Evolutionary conservation across 2,797 vertebrate genomes (phyloP).

Genomic region (Lepus oiostolus): DNA sequence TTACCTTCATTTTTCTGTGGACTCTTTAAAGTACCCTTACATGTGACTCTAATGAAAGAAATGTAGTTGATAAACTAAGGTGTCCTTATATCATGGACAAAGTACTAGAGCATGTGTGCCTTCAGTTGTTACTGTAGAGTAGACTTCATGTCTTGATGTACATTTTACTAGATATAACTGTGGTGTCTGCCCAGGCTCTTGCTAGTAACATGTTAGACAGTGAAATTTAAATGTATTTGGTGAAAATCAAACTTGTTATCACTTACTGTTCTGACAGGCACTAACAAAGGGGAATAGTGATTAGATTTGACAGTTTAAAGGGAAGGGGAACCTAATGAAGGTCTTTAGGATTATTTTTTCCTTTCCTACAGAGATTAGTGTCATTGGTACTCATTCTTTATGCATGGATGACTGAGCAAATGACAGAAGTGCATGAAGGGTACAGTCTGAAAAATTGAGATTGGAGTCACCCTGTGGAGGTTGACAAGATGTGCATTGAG

Average conservation of each 20-base stretch:
- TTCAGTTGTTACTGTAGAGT: background rate
- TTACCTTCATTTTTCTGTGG: too few species aligned
- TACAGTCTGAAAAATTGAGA: constrained; percentile 32
- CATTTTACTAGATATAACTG: background rate
- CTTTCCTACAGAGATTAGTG: constrained; percentile 78
- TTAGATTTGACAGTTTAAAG: constrained; percentile 70
- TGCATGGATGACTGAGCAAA: constrained; percentile 71
- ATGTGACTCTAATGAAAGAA: background rate
- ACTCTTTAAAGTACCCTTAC: background rate
- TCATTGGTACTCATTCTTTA: constrained; percentile 72
- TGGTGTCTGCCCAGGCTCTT: constrained; percentile 6
- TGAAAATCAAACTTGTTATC: constrained; percentile 67
- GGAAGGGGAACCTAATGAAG: constrained; percentile 77
- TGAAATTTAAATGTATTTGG: constrained; percentile 62
- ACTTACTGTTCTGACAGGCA: constrained; percentile 46
- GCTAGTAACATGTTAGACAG: constrained; percentile 17
- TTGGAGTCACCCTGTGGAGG: background rate
- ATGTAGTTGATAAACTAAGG: background rate
- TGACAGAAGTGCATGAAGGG: constrained; percentile 44
- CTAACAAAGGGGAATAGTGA: constrained; percentile 40
- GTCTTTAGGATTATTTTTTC: constrained; percentile 67
- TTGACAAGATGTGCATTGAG: background rate
- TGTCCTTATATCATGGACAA: constrained; percentile 1
- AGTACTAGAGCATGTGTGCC: background rate
- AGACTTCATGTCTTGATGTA: background rate